Percentiles rank a stretch among this genome's conserved stretches.
These are phyloP conservation scores for Dysmachus trigonus DNA, from an alignment of 2,888 invertebrate genomes.

Conservation along the genomic window DNA sequence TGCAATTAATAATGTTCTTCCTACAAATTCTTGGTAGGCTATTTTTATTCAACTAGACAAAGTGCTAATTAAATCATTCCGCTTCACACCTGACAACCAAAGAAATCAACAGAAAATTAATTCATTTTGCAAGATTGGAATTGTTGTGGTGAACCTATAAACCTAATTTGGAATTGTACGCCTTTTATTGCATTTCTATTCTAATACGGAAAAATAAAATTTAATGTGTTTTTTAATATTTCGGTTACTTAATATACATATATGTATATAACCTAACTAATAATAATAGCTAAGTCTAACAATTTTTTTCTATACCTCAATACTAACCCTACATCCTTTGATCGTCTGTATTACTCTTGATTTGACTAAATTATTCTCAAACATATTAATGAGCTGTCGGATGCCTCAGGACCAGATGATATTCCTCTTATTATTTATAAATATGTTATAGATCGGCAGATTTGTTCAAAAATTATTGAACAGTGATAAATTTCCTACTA, in stretches of 20 bases:
- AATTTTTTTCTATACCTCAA: too few species aligned
- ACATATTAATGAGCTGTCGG: too few species aligned
- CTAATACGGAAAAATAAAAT: neutral
- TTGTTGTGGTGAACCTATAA: neutral
- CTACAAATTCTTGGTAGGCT: neutral
- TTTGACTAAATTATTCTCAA: too few species aligned
- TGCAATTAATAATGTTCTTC: neutral
- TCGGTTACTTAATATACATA: neutral
- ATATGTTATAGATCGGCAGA: too few species aligned
- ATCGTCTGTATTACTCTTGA: too few species aligned
- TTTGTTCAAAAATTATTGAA: too few species aligned
- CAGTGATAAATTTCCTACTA: too few species aligned
- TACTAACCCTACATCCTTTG: too few species aligned
- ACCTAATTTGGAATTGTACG: neutral
- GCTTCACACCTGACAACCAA: neutral
- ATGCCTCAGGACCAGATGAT: too few species aligned
- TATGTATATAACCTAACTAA: too few species aligned
- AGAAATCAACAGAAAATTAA: neutral
- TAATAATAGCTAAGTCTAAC: too few species aligned
- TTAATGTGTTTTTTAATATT: neutral
- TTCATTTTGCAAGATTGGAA: neutral
- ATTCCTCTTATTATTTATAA: too few species aligned
- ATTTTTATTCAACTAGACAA: neutral
- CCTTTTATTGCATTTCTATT: neutral
- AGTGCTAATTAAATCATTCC: neutral